A percentile compares a stretch with the other conserved stretches of the same genome.
phyloP scores from a whole-genome alignment of 2,113 vertebrate genomes.

The Eidolon helvum region DNA sequence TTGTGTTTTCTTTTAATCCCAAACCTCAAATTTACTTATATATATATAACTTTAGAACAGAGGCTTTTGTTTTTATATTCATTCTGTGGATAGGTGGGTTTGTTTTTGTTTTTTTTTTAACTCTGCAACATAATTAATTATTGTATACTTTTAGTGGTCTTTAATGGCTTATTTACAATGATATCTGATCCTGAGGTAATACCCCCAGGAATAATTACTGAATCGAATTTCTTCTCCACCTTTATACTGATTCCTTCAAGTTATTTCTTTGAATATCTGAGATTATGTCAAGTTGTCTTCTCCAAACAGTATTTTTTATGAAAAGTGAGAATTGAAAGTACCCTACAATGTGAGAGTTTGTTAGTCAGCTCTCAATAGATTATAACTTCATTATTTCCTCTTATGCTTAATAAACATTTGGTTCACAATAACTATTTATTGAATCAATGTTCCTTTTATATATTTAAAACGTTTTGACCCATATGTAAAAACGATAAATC shows the following conservation, averaged over 20 bases:
- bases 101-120: not conserved
- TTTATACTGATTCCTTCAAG: slow-evolving; percentile 1
- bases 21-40: not conserved
- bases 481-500: not conserved
- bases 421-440: slow-evolving; percentile 29
- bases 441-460: not conserved
- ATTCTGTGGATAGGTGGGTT: not conserved
- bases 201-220: not conserved
- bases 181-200: not conserved
- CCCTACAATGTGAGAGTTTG: not conserved
- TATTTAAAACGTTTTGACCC: slow-evolving; percentile 17
- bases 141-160: not conserved
- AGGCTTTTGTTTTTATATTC: slow-evolving; percentile 29
- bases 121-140: not conserved
- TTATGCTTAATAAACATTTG: not conserved
- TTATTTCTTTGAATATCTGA: not conserved
- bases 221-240: slow-evolving; percentile 32
- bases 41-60: not conserved
- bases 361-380: not conserved
- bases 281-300: not conserved
- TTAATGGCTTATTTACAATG: not conserved
- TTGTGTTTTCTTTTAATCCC: not conserved
- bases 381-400: not conserved
- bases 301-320: not conserved
- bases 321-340: slow-evolving; percentile 17